Base-by-base conservation (phyloP, 1,140 invertebrate species). In the Euura saliciscinereae region DNA sequence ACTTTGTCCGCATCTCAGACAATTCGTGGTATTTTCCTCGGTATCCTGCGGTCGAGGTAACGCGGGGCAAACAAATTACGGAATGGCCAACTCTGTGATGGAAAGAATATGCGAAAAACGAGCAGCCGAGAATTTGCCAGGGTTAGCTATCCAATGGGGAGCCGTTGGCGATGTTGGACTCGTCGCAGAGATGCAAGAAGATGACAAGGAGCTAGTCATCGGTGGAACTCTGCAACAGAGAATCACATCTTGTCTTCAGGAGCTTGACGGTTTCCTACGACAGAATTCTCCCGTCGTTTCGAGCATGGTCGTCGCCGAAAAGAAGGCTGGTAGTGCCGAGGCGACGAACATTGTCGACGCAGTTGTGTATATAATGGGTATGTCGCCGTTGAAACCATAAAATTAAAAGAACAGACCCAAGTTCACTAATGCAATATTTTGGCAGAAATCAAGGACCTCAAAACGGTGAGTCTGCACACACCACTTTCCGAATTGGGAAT, bases 31-130 rank as follows among this genome's bases (percentile, higher is more conserved):
- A 43, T 98, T 97, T 85, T 97, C 96, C 1, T 96, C 94, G 66
- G 94, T 97, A 3, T 94, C 93, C 44, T 96, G 95, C 84, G 96
- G 96, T 5, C 90, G 95, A 67, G 96, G 96, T 73, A 97, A 98
- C 85, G 91, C 92, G 65, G 96, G 96, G 3, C 96, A 97, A 85
- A 91, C 93, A 0, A 98, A 97, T 85, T 98, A 98, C 83, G 96
- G 92, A 46, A 90, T 92, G 86, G 90, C 92, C 6, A 94, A 94
- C 83, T 93, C 92, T 0, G 86, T 92, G 8, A 93, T 94, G 92
- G 93, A 94, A 83, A 88, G 91, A 72, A 91, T 94, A 69, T 92
- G 93, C 77, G 92, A 93, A 78, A 76, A 84, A 75, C 86, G 92
- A 46, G 83, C 86, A 75, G 82, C 81, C 28, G 86, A 90, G 4